These are phyloP conservation scores for Mesembrinibis cayennensis DNA, from an alignment of 2,113 vertebrate species.

Conservation along the genomic window DNA sequence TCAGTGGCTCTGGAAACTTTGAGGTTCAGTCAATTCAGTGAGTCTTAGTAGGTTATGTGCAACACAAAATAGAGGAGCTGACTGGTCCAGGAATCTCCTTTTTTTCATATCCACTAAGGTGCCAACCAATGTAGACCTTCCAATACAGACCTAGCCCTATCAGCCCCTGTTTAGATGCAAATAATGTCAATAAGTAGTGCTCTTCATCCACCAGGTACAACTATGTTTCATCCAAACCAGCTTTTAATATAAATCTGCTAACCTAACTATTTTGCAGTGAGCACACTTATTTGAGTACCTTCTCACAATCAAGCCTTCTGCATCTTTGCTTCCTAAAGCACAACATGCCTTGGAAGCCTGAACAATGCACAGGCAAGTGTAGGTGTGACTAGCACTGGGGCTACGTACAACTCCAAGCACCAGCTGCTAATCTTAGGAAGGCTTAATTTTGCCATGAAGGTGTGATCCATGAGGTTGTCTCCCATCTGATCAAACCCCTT, in stretches of 20 bases:
- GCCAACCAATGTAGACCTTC: neutral
- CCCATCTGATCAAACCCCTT: neutral
- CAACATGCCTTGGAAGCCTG: neutral
- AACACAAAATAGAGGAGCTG: neutral
- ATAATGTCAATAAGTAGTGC: neutral
- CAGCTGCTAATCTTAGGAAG: neutral
- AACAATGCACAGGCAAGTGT: neutral
- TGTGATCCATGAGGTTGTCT: neutral
- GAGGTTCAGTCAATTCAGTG: neutral
- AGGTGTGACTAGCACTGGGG: neutral
- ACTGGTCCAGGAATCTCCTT: neutral
- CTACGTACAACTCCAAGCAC: neutral
- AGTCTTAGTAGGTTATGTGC: neutral
- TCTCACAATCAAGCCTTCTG: neutral
- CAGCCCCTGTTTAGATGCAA: neutral
- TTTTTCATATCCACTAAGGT: neutral
- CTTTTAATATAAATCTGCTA: neutral
- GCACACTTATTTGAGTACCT: neutral
- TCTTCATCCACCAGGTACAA: neutral
- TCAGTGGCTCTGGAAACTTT: neutral
- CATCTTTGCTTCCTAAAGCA: neutral
- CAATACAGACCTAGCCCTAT: neutral
- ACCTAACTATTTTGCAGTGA: neutral
- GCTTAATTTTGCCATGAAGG: neutral
- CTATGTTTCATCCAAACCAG: neutral